Evolutionary conservation across 2,797 vertebrate species (phyloP), one percentile per base, ranked within the genome.

Genomic region (Hippopotamyrus pictus): DNA sequence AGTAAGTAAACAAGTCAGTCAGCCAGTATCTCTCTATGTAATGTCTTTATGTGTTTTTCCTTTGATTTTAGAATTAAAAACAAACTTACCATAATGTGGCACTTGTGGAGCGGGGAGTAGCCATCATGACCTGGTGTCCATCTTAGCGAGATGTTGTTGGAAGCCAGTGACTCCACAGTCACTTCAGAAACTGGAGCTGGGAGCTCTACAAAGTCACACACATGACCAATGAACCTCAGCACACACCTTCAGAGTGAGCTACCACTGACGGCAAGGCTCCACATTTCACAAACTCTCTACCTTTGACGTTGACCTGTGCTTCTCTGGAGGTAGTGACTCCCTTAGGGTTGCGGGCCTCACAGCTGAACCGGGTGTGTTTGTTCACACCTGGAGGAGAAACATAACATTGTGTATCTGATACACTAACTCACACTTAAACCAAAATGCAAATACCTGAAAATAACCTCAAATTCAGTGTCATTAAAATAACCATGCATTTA

Each of bases 301-400:
- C 97, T 97, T 99, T 99, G 86, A 99, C 95, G 91, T 98, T 97
- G 94, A 99, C 90, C 59, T 94, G 95, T 62, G 96, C 97, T 0
- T 96, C 97, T 90, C 92, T 97, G 90, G 96, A 99, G 0, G 96
- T 97, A 0, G 96, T 95, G 90, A 99, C 93, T 2, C 98, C 99
- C 91, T 97, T 98, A 0, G 62, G 69, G 89, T 99, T 99, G 93
- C 96, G 93, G 54, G 98, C 98, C 92, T 98, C 98, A 11, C 99
- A 99, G 90, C 97, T 98, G 95, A 97, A 99, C 91, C 94, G 94
- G 0, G 97, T 97, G 0, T 92, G 89, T 90, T 95, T 93, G 0
- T 95, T 92, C 90, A 99, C 95, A 94, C 97, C 99, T 99, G 94
- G 41, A 79, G 86, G 88, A n/a, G 89, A 33, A 19, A 87, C 53